A percentile compares a stretch with the other conserved stretches of the same genome.
These are phyloP conservation scores for Notamacropus eugenii DNA, from an alignment of 2,797 vertebrate genomes.

Conservation along the genomic window DNA sequence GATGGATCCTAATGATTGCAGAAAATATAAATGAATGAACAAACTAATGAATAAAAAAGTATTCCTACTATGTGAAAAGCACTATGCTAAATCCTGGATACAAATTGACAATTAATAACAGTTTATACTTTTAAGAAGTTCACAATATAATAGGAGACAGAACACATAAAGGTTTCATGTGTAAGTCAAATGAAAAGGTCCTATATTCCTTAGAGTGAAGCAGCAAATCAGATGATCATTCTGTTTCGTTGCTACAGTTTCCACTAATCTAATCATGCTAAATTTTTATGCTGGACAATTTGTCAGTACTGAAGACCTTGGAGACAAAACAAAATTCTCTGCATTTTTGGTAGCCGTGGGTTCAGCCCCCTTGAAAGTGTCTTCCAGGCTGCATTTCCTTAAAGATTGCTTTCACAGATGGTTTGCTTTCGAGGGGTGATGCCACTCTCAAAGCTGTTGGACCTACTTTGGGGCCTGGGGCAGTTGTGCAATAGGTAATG, in stretches of 20 bases:
- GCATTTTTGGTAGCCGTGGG: background rate
- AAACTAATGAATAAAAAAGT: background rate
- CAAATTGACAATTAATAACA: background rate
- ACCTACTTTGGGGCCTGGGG: no score
- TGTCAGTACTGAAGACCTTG: background rate
- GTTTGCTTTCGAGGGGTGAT: background rate
- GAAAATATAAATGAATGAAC: background rate
- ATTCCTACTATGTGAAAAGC: background rate
- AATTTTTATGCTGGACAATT: background rate
- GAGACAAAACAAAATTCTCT: background rate
- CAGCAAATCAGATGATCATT: background rate
- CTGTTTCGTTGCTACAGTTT: background rate
- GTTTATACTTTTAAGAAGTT: background rate
- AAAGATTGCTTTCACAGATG: background rate
- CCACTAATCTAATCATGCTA: background rate
- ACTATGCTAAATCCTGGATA: background rate
- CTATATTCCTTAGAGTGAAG: background rate
- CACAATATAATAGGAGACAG: background rate
- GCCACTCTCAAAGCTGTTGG: background rate
- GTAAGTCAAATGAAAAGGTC: no score
- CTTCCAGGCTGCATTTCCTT: background rate
- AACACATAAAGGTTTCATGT: background rate
- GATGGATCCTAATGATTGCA: background rate
- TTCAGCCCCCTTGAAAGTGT: background rate
- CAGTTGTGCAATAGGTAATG: background rate